These are phyloP conservation scores for Neocrepidodera transversa DNA, from an alignment of 2,888 invertebrate genomes.

Conservation along the genomic window DNA sequence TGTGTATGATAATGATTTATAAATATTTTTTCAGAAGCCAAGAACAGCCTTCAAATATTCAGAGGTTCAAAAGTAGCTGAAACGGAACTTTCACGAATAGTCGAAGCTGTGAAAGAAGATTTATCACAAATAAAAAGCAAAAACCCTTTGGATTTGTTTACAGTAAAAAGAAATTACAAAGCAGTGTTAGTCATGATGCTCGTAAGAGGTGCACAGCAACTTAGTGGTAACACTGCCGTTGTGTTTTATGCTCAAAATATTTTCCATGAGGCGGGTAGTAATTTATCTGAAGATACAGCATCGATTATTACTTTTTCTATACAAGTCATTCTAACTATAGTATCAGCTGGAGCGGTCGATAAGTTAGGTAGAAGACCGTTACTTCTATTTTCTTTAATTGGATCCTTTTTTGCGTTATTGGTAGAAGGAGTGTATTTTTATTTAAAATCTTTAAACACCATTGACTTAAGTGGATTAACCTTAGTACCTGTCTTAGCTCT, in stretches of 20 bases:
- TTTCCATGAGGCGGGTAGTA: no score
- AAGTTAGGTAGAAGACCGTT: constrained; percentile 64
- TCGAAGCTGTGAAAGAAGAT: constrained; percentile 52
- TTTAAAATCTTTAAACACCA: constrained; percentile 55
- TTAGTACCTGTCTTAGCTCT: constrained; percentile 62
- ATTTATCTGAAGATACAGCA: constrained; percentile 57
- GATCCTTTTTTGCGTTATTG: constrained; percentile 58
- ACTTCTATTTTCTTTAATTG: constrained; percentile 62
- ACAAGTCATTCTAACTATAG: constrained; percentile 64
- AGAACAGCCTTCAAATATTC: constrained; percentile 60
- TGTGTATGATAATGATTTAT: no score
- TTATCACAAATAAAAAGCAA: constrained; percentile 63
- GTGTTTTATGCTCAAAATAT: no score
- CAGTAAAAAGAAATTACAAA: no score
- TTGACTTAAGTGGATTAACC: constrained; percentile 54
- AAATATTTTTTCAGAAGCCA: constrained; percentile 59
- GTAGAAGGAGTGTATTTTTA: constrained; percentile 61
- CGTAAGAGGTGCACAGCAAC: constrained; percentile 63
- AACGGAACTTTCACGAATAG: constrained; percentile 53
- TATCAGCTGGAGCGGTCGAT: constrained; percentile 68
- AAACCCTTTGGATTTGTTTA: constrained; percentile 64
- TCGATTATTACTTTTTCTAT: constrained; percentile 59
- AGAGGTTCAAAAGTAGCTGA: constrained; percentile 64
- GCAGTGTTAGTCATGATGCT: constrained; percentile 69
- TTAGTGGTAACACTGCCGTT: constrained; percentile 70